phyloP scores from a whole-genome alignment of 2,797 vertebrate genomes.

The Cirrhinus molitorella region DNA sequence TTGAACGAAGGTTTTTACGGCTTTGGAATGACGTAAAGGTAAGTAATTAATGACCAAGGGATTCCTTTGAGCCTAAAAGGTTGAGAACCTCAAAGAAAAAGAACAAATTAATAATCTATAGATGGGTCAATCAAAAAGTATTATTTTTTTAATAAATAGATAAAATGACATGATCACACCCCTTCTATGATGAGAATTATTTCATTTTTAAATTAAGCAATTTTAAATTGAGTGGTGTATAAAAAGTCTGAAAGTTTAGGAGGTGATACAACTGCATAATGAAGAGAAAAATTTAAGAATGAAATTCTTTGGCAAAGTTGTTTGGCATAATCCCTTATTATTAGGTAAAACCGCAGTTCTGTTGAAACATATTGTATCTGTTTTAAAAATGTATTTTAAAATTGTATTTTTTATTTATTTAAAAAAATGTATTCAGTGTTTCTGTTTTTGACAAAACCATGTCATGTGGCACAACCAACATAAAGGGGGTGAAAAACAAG shows the following conservation, averaged over 20 bases:
- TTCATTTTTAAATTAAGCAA: too few relatives aligned
- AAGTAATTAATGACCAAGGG: too few relatives aligned
- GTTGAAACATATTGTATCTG: background rate
- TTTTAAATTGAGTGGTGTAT: too few relatives aligned
- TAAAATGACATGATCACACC: background rate
- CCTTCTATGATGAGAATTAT: background rate
- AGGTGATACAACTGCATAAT: background rate
- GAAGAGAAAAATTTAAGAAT: background rate
- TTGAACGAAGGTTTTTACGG: too few relatives aligned
- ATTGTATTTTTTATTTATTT: background rate
- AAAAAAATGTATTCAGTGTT: background rate
- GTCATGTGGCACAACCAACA: background rate
- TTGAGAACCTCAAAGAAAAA: background rate
- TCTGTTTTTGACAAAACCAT: background rate
- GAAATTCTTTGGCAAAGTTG: background rate
- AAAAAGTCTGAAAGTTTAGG: too few relatives aligned
- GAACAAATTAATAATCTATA: background rate
- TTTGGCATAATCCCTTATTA: background rate
- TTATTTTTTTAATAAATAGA: background rate
- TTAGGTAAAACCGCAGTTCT: background rate
- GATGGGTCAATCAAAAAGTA: too few relatives aligned
- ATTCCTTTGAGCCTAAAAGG: background rate
- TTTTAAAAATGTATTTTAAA: background rate
- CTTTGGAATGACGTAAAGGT: too few relatives aligned
- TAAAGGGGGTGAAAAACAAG: background rate